Percentiles rank a stretch among this genome's conserved stretches.
phyloP scores from a whole-genome alignment of 2,797 vertebrate genomes.

The Holocentrus rufus region DNA sequence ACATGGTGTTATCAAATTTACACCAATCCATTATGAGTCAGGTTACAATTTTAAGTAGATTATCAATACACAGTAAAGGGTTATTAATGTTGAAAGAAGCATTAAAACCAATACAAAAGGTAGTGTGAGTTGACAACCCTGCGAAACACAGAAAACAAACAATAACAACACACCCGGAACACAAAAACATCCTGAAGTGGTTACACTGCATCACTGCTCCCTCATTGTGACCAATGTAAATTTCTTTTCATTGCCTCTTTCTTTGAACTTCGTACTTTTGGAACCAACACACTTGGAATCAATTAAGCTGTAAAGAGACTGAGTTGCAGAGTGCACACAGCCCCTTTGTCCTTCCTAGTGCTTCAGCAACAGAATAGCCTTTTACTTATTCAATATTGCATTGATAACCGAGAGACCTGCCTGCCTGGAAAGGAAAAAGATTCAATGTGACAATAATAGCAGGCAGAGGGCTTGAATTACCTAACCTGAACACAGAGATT shows the following conservation, averaged over 20 bases:
- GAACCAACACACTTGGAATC: slow-evolving; percentile 43
- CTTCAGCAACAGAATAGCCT: slow-evolving; percentile 47
- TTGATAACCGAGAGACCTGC: slow-evolving; percentile 41
- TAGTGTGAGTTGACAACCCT: too few relatives aligned
- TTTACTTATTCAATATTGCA: slow-evolving; percentile 47
- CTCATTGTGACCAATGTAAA: slow-evolving; percentile 15
- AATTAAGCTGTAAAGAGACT: slow-evolving; percentile 42
- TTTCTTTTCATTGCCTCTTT: slow-evolving; percentile 43
- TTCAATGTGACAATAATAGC: slow-evolving; percentile 42
- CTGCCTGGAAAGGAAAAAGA: slow-evolving; percentile 25
- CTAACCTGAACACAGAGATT: slow-evolving; percentile 43
- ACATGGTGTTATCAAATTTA: neutral
- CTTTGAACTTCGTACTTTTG: slow-evolving; percentile 35
- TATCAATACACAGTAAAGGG: neutral
- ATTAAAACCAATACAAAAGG: too few relatives aligned
- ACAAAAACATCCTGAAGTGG: slow-evolving; percentile 31
- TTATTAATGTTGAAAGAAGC: neutral
- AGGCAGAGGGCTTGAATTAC: slow-evolving; percentile 32
- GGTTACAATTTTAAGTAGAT: neutral
- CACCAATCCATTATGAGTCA: neutral
- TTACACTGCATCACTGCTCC: slow-evolving; percentile 27
- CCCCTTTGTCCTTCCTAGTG: slow-evolving; percentile 38
- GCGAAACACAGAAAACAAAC: neutral
- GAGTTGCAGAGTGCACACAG: slow-evolving; percentile 39
- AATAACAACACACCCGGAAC: slow-evolving; percentile 15